Base-by-base conservation (phyloP, 1,140 invertebrate genomes). In the Euwallacea fornicatus region DNA sequence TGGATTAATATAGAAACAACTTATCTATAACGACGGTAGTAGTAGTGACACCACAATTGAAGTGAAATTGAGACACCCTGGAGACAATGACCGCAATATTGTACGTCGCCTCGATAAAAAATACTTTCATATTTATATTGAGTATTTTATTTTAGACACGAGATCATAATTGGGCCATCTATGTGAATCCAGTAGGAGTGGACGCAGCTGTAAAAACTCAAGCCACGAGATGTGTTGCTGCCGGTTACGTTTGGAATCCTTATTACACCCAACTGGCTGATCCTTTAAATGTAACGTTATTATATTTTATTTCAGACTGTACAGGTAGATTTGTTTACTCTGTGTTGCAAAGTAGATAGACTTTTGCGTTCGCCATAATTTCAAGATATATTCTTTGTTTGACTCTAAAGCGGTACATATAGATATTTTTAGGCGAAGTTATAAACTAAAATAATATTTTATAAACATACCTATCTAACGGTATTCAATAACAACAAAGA, bases 241-340 rank as follows among this genome's bases (percentile, higher is more conserved):
- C 91, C 55, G 95, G 95, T 21, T 96, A 93, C 78, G 86, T 91
- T 42, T 98, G 94, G 93, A 98, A 98, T 85, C 96, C 96, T 0
- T 95, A 91, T 82, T 94, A 92, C 75, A 94, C 93, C 16, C 93
- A 95, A 83, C 83, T 96, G 7, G 93, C 93, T 1, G 92, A 95
- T 85, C 91, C 93, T 1, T 84, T 93, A 11, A 94, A 95, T 83
- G 94, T 96, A 85, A 33, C 21, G 21, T 33, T 33, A 33, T 33
- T 1, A 33, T 4, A 33, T 33, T 33, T 33, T 33, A 33, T 33
- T 33, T 33, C 4, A 33, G 1, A 33, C 4, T 33, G 21, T 33
- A 33, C 4, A 33, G 21, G 21, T 33, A 33, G 21, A 33, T 33
- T 4, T 33, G 4, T 33, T 33, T 33, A 4, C 21, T 4, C 21